Conservation (phyloP, 2,888 invertebrate species). For the Hydrotaea diabolus region DNA sequence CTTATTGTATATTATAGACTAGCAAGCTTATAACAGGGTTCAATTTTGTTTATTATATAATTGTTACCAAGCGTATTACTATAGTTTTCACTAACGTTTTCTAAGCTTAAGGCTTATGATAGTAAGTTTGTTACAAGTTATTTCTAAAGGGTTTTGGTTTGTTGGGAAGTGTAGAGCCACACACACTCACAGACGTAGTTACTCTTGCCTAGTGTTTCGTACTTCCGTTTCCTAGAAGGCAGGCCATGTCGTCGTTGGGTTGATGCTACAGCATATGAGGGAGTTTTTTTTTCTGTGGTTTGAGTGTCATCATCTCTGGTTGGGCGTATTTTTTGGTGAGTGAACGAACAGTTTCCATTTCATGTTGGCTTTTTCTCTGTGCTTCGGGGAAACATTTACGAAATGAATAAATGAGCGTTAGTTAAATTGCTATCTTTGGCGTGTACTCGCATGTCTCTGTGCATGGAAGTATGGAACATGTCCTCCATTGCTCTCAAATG, state of each 20-base stretch:
- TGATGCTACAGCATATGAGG: neutral
- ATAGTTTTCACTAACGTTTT: no score
- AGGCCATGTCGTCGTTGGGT: conserved; percentile 8
- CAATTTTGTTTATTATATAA: no score
- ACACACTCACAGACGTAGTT: neutral
- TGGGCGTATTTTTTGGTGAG: neutral
- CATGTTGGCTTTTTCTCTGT: neutral
- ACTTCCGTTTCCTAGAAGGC: conserved; percentile 12
- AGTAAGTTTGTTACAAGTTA: no score
- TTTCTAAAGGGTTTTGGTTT: no score
- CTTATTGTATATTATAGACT: no score
- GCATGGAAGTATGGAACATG: neutral
- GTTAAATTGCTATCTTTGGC: conserved; percentile 39
- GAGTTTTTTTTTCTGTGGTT: neutral
- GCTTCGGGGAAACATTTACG: neutral
- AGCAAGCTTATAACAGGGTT: no score
- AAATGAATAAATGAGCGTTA: conserved; percentile 20
- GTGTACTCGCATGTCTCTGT: neutral
- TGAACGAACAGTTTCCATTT: conserved; percentile 44
- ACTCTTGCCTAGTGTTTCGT: neutral
- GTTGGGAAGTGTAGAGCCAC: no score
- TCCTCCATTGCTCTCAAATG: neutral
- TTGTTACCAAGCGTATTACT: no score
- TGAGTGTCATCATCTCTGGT: conserved; percentile 20
- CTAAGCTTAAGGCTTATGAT: no score